Base-by-base conservation (phyloP, 2,888 invertebrate genomes). In the Sturmia bella region DNA sequence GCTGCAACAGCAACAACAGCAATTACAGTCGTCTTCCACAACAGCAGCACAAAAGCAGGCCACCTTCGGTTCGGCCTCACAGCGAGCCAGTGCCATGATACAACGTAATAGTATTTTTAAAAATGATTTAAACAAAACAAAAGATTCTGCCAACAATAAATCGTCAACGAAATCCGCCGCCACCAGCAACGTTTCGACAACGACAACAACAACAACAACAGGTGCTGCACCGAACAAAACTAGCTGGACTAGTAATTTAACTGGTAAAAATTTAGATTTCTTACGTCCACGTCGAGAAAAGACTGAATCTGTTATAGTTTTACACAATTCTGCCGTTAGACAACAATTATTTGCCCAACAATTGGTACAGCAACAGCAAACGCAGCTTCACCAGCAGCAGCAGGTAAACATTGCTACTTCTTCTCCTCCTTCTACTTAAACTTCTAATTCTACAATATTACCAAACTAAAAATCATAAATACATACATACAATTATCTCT, bases 251-350 rank as follows among this genome's bases (percentile, higher is more conserved):
- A 89, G 84, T 86, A 92, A 85, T 90, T 87, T 76, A 61, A 76
- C 76, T 45, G 76, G 76, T 45, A 76, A 87, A 84, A 90, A 87
- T 87, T 90, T 87, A 86, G 91, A 91, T 87, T 91, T 93, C 84
- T 89, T 94, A 85, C 93, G 93, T 87, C 96, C 95, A 64, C 93
- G 96, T 87, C 93, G 96, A 87, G 96, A 97, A 93, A 96, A 96
- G 92, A 97, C 96, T 88, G 96, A 97, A 92, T 96, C 96, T 81
- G 96, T 96, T 91, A 96, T 96, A 89, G 94, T 96, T 87, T 93
- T 95, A 89, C 93, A 95, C 87, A 94, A 92, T 90, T 92, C 92
- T 61, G 92, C 92, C 80, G 91, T 91, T 78, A 90, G 92, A 32
- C 92, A 91, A 12, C 87, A 87, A 84, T 90, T 92, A 57, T 86